Conservation (phyloP, 2,113 vertebrate species). For the Ptychochromis oligacanthus region DNA sequence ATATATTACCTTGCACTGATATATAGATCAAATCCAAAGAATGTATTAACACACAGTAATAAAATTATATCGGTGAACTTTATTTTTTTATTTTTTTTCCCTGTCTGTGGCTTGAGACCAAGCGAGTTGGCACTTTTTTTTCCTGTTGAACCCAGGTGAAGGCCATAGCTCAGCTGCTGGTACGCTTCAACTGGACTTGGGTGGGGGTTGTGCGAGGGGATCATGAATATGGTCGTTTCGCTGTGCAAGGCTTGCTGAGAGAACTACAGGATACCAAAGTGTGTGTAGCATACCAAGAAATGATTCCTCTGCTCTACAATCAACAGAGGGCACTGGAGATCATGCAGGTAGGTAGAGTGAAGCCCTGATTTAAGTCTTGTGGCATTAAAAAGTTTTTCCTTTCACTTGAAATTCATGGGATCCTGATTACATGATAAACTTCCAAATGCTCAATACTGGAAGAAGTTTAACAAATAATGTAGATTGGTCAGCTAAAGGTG, state of each 20-base stretch:
- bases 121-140: neutral
- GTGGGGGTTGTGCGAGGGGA: slow-evolving; percentile 77
- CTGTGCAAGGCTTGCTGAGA: slow-evolving; percentile 73
- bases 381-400: neutral
- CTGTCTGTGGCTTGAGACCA: neutral
- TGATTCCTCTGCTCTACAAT: slow-evolving; percentile 78
- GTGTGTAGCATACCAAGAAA: slow-evolving; percentile 78
- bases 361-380: neutral
- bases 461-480: neutral
- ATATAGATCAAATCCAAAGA: neutral
- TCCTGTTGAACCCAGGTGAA: slow-evolving; percentile 71
- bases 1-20: neutral
- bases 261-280: slow-evolving; percentile 72
- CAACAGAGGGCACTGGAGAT: slow-evolving; percentile 71
- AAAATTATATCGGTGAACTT: neutral
- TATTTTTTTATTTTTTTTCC: neutral
- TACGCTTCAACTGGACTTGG: slow-evolving; percentile 81
- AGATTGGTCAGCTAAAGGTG: neutral
- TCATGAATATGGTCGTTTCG: slow-evolving; percentile 78
- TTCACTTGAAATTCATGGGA: neutral
- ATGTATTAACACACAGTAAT: neutral
- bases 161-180: slow-evolving; percentile 77
- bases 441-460: neutral
- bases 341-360: slow-evolving; percentile 57
- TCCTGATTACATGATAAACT: no score